Evolutionary conservation across 2,797 vertebrate genomes (phyloP).

Genomic region (Anisognathus igniventris): DNA sequence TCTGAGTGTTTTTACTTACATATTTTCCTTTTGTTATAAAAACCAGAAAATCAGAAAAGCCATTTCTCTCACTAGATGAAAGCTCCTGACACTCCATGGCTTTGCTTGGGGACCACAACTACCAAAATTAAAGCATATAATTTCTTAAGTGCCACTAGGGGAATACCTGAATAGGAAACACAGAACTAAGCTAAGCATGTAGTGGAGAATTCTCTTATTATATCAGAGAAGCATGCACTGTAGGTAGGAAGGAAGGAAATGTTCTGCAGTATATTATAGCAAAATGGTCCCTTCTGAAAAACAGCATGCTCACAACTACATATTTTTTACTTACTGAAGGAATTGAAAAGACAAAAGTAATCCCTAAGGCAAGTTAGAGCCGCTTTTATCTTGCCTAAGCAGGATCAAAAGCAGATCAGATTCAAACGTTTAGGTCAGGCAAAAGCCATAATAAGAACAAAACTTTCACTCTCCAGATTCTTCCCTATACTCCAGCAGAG

Average conservation of each 20-base stretch:
- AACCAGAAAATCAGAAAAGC: background rate
- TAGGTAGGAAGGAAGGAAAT: background rate
- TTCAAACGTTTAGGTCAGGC: background rate
- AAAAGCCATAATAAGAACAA: background rate
- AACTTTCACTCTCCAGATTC: background rate
- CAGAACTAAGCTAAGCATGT: background rate
- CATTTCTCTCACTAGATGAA: background rate
- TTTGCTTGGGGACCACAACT: background rate
- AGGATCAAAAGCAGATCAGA: background rate
- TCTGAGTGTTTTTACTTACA: background rate
- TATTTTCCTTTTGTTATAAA: background rate
- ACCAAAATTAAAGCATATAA: background rate
- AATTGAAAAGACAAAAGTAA: background rate
- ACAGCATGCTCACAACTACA: background rate
- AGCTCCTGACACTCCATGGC: background rate
- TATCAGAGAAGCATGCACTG: background rate
- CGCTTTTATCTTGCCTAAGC: background rate
- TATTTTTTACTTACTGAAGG: background rate
- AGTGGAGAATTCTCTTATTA: background rate
- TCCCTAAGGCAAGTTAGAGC: background rate
- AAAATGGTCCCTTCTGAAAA: background rate
- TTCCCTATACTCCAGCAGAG: background rate
- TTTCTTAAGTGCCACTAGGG: background rate
- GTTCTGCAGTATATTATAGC: background rate
- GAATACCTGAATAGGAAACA: background rate